Conservation (phyloP, 2,888 invertebrate genomes). For the Ferrisia virgata region DNA sequence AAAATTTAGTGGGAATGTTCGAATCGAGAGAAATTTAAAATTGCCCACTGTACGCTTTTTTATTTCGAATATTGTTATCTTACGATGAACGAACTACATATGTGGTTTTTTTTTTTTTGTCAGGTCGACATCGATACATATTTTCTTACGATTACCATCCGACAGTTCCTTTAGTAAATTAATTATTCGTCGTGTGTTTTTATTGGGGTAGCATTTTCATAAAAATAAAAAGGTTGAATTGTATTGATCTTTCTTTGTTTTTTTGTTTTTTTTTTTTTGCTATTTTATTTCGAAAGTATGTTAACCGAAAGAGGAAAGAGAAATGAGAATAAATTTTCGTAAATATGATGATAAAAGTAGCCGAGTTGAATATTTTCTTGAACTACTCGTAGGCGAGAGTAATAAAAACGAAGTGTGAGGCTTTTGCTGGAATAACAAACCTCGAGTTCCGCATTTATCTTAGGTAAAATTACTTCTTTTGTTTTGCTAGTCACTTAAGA, state of each 20-base stretch:
- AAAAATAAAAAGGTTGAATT: no score
- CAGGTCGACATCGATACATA: neutral
- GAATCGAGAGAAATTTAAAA: neutral
- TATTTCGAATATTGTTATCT: neutral
- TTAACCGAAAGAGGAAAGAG: no score
- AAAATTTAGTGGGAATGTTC: neutral
- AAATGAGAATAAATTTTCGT: no score
- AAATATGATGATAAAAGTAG: no score
- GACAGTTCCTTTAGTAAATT: slow-evolving; percentile 27
- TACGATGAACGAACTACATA: neutral
- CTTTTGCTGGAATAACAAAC: neutral
- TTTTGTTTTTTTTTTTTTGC: neutral
- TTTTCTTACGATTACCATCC: slow-evolving; percentile 17
- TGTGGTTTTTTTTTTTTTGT: neutral
- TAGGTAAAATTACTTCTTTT: neutral
- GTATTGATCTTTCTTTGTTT: no score
- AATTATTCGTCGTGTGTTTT: neutral
- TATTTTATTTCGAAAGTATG: neutral
- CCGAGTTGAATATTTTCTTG: no score
- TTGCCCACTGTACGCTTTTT: neutral
- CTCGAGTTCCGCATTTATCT: neutral
- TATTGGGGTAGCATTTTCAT: slow-evolving; percentile 16
- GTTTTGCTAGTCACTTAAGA: neutral
- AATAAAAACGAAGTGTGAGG: no score
- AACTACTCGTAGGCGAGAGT: no score